Base-by-base conservation (phyloP, 2,797 vertebrate species). In the Tenualosa thibaudeaui region DNA sequence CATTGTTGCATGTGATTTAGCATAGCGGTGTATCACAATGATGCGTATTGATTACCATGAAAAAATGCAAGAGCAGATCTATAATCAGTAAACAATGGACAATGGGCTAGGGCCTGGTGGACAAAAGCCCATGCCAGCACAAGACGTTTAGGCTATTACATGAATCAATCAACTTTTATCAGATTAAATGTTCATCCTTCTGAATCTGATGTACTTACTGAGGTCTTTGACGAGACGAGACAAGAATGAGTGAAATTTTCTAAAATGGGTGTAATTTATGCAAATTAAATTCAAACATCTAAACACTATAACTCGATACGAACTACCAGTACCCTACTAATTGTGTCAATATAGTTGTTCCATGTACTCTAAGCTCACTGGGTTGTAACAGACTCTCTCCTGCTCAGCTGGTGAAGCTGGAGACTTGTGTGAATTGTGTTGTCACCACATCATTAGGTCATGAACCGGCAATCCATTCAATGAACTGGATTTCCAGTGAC, bases 21-120 rank as follows among this genome's bases (percentile, higher is more conserved):
- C 71, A 78, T 40, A 19, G 40, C 19, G 15, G 22, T 75, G 68
- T 37, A 75, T 75, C 37, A 75, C 37, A 46, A 78, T 46, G 37
- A 46, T 78, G 43, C 37, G 15, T 17, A 78, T 78, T 46, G 71
- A 78, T 78, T 9, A 78, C 71, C 17, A 46, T 78, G 17, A 43
- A 17, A 9, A n/a, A n/a, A 60, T 60, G 58, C 58, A 78, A 2
- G 37, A 40, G 71, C 1, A 78, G 37, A 40, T 71, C 68, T 71
- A 71, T 40, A 31, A 71, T 71, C 68, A 40, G 68, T 71, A 71
- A 71, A 71, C 68, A 71, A 71, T 71, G 40, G 68, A 78, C 71
- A 78, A 78, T 78, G 3, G 71, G 17, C 71, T 3, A 19, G 40
- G 43, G 71, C 0, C 71, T 37, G 40, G 15, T 78, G 19, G 17